Percentiles rank a stretch among this genome's conserved stretches.
Evolutionary conservation across 2,113 vertebrate genomes (phyloP).

Genomic region (Takifugu bimaculatus): DNA sequence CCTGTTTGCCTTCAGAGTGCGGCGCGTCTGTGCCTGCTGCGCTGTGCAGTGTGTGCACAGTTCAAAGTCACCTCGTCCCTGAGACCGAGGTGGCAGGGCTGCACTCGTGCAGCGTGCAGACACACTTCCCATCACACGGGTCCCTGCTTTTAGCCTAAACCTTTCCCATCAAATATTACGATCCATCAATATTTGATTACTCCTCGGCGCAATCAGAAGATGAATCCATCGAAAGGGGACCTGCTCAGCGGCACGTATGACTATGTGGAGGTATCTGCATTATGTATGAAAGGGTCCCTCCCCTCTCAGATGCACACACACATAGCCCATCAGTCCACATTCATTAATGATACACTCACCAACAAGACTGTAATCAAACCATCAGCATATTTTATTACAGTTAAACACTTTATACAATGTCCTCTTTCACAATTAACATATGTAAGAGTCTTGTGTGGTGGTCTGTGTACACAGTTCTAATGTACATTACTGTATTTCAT

Average conservation of each 20-base stretch:
- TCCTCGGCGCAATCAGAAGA: conserved; percentile 64
- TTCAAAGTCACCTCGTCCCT: conserved; percentile 77
- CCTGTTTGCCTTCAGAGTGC: no score
- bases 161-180: conserved; percentile 57
- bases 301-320: conserved; percentile 4
- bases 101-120: conserved; percentile 32
- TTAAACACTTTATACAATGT: conserved; percentile 48
- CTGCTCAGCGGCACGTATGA: conserved; percentile 66
- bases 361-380: conserved; percentile 61
- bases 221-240: conserved; percentile 61
- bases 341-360: conserved; percentile 63
- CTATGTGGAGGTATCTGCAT: conserved; percentile 63
- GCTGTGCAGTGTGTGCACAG: conserved; percentile 39
- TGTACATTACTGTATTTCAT: no score
- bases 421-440: conserved; percentile 39
- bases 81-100: conserved; percentile 46
- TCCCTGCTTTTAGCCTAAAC: conserved; percentile 9
- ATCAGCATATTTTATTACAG: conserved; percentile 62
- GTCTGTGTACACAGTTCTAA: conserved; percentile 1
- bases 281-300: conserved; percentile 61
- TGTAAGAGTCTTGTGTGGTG: conserved; percentile 32
- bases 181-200: conserved; percentile 74
- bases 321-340: conserved; percentile 27
- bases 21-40: background rate
- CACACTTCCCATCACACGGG: conserved; percentile 37